Percentiles rank a stretch among this genome's conserved stretches.
phyloP scores from a whole-genome alignment of 2,888 invertebrate genomes.

The Sthenelais limicola region DNA sequence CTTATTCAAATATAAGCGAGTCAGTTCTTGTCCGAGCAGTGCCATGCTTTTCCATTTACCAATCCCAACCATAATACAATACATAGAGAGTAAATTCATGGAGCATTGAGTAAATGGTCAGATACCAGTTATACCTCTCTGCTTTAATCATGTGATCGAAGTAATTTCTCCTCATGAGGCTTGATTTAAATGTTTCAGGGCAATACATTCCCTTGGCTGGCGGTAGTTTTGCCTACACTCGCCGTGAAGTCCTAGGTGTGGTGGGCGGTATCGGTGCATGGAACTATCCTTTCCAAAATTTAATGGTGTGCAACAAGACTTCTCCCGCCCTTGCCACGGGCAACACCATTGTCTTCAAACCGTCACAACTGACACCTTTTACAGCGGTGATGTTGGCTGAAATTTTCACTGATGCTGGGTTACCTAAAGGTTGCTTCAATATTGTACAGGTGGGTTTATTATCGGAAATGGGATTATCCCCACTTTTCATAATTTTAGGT shows the following conservation, averaged over 20 bases:
- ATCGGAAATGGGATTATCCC: no score
- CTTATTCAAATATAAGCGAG: no score
- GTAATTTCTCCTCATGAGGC: no score
- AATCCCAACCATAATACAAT: no score
- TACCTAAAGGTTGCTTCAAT: constrained; percentile 75
- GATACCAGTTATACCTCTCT: no score
- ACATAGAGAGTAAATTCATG: no score
- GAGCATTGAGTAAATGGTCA: no score
- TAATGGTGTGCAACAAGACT: constrained; percentile 74
- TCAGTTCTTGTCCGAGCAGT: no score
- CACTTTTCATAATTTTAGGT: no score
- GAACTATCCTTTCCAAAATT: constrained; percentile 77
- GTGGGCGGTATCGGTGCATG: constrained; percentile 76
- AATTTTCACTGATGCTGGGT: constrained; percentile 74
- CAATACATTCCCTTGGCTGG: constrained; percentile 72
- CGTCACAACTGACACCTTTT: constrained; percentile 75
- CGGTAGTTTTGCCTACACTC: constrained; percentile 74
- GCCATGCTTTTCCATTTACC: no score
- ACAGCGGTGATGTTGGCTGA: constrained; percentile 75
- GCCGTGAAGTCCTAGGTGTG: constrained; percentile 75
- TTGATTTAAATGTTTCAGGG: no score
- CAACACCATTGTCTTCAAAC: constrained; percentile 76
- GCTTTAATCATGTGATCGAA: no score
- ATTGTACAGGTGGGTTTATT: constrained; percentile 73
- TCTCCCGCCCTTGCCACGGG: constrained; percentile 76